A percentile compares a stretch with the other conserved stretches of the same genome.
Conservation (phyloP, 2,797 vertebrate species). For the Momotus momota region DNA sequence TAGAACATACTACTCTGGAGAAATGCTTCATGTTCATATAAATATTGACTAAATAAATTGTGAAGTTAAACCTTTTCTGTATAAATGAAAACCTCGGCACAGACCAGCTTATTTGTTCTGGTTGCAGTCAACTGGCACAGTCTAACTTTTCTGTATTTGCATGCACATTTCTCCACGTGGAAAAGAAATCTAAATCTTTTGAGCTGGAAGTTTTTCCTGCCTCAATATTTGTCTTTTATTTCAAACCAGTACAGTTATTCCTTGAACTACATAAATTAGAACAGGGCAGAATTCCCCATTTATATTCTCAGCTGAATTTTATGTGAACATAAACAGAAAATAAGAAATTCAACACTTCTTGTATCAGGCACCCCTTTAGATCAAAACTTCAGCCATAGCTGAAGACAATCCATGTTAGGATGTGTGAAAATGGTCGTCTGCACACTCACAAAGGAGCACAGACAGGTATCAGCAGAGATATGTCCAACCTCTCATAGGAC, state of each 20-base stretch:
- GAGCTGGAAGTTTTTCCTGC: not conserved
- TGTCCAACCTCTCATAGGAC: no score
- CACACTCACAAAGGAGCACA: not conserved
- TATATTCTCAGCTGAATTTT: not conserved
- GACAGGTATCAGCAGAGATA: not conserved
- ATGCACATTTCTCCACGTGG: not conserved
- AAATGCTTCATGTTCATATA: not conserved
- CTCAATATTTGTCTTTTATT: not conserved
- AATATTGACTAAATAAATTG: not conserved
- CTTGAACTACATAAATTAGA: not conserved
- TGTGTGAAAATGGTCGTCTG: not conserved
- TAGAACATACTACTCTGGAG: not conserved
- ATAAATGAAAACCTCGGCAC: not conserved
- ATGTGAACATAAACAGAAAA: not conserved
- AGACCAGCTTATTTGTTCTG: not conserved
- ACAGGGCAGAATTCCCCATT: not conserved
- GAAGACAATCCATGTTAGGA: not conserved
- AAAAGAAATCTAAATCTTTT: not conserved
- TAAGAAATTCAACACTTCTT: not conserved
- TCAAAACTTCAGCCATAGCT: not conserved
- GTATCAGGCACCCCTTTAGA: not conserved
- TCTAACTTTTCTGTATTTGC: not conserved
- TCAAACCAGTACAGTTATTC: not conserved
- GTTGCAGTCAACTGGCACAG: not conserved
- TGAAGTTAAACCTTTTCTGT: not conserved